Base-by-base conservation (phyloP, 1,140 invertebrate genomes). In the Bradynema listronoti region DNA sequence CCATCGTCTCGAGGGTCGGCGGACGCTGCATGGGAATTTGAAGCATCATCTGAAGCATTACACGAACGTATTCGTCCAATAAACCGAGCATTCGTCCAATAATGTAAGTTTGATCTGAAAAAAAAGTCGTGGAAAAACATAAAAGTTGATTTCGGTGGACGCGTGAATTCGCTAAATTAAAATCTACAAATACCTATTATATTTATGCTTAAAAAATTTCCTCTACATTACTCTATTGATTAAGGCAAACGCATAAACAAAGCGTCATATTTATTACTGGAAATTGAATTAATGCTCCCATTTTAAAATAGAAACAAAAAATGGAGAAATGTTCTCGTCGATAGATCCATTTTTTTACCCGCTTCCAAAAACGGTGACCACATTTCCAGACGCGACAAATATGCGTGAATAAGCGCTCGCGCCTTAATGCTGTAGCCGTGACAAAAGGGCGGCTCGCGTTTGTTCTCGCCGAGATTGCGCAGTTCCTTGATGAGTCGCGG, bases 51-150 rank as follows among this genome's bases (percentile, higher is more conserved):
- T 95, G 90, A 77, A 92, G 88, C 3, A 91, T 87, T 79, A 91
- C 91, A 70, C 88, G 89, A 45, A 97, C 87, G 89, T 97, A 94
- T 81, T 98, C 94, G 75, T 95, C 88, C 63, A 98, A 86, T n/a
- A 99, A 83, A 79, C 90, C 89, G 1, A 93, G 91, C 79, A 88
- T 89, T 78, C 95, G 91, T 69, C 86, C 88, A 36, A 95, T 84
- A 62, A 96, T 86, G 69, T 90, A 91, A 14, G 73, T 66, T 65
- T 78, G 79, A 67, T 83, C 83, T 81, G 45, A 51, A 75, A 57
- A 19, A 32, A 68, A 19, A n/a, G n/a, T n/a, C n/a, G n/a, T n/a
- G n/a, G n/a, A n/a, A n/a, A n/a, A n/a, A n/a, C n/a, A n/a, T n/a
- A n/a, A n/a, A n/a, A n/a, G n/a, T n/a, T n/a, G n/a, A n/a, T n/a